Base-by-base conservation (phyloP, 2,888 invertebrate genomes). In the Lithosia quadra region DNA sequence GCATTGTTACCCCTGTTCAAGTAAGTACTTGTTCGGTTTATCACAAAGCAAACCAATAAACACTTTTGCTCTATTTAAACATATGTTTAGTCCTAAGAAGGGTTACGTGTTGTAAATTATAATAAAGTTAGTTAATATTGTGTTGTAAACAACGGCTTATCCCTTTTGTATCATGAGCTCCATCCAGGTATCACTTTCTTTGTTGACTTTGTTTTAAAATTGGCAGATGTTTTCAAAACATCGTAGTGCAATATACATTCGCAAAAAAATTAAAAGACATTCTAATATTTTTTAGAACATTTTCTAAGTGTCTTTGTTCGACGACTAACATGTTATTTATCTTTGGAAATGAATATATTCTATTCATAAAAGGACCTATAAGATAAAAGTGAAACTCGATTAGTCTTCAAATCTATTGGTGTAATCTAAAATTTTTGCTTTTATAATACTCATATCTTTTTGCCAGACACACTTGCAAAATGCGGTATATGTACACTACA, bases 141-240 rank as follows among this genome's bases (percentile, higher is more conserved):
- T 69, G 60, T 68, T 58, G 21, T 75, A 89, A 88, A 90, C 90
- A 91, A 91, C 85, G 78, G 86, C 88, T 91, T 85, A 90, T 77
- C 77, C 64, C 7, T 69, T 74, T 80, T 77, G 80, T 72, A 72
- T 28, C 33, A 60, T n/a, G 34, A 9, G 13, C 28, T 18, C 39
- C 55, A 65, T 56, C 10, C 65, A 56, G 57, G 34, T 9, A 64
- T 71, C 56, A 2, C 65, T 68, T 71, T 73, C 61, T 9, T 21
- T 64, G 39, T 9, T 3, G 28, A n/a, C 28, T 53, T 62, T 71
- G 36, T 71, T 70, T 66, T 71, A 70, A 63, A 1, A 33, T 62
- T 63, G 59, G 65, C 57, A 28, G 68, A 67, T 75, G 63, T 55
- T 63, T 11, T 68, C 28, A 21, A 60, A 22, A n/a, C 33, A 62